Conservation (phyloP, 2,888 invertebrate species). For the Tiliacea citrago region DNA sequence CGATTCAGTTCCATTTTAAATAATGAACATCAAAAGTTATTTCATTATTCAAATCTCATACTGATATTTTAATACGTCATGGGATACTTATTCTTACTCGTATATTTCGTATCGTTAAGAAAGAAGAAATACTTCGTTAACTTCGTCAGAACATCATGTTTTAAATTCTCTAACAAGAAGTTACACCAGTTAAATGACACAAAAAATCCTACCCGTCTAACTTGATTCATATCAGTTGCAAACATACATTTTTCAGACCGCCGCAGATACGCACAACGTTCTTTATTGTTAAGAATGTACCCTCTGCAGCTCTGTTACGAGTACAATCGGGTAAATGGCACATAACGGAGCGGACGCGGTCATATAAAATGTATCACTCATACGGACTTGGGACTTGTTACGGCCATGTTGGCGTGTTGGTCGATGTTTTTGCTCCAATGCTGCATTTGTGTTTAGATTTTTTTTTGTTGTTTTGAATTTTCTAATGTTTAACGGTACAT, state of each 20-base stretch:
- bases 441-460: not conserved
- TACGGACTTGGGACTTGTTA: slow-evolving; percentile 25
- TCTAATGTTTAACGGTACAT: not conserved
- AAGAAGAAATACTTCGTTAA: not conserved
- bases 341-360: slow-evolving; percentile 61
- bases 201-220: slow-evolving; percentile 21
- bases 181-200: not conserved
- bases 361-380: slow-evolving; percentile 66
- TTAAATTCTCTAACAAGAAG: not conserved
- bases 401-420: slow-evolving; percentile 28
- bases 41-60: no score
- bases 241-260: slow-evolving; percentile 51
- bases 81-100: not conserved
- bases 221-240: slow-evolving; percentile 53
- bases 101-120: not conserved
- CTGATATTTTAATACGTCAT: no score
- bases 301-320: slow-evolving; percentile 62
- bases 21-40: no score
- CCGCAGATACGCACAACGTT: slow-evolving; percentile 44
- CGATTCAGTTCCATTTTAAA: no score
- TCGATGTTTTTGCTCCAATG: slow-evolving; percentile 24
- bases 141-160: not conserved
- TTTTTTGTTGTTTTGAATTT: not conserved
- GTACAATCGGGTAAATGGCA: slow-evolving; percentile 64
- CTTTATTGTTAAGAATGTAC: slow-evolving; percentile 68